These are phyloP conservation scores for Climacteris rufus DNA, from an alignment of 2,113 vertebrate species.

Conservation along the genomic window DNA sequence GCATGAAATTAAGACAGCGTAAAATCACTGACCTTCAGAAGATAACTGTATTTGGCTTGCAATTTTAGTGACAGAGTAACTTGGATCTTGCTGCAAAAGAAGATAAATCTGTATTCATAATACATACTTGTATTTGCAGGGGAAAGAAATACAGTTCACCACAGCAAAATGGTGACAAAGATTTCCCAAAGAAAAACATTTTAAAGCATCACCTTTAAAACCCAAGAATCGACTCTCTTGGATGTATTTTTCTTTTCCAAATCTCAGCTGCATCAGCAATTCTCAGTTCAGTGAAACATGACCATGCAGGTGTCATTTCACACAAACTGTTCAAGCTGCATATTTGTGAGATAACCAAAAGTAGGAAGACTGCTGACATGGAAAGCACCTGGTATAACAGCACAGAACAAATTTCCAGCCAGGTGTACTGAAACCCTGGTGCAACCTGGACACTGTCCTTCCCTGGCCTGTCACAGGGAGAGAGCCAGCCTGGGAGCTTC, in stretches of 20 bases:
- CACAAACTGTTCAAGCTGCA: background rate
- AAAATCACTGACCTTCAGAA: conserved; percentile 61
- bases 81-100: conserved; percentile 72
- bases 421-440: background rate
- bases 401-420: background rate
- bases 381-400: background rate
- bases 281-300: background rate
- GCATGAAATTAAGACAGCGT: background rate
- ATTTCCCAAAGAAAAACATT: background rate
- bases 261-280: background rate
- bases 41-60: conserved; percentile 41
- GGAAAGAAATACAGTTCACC: background rate
- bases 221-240: background rate
- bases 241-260: background rate
- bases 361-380: background rate
- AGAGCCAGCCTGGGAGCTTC: background rate
- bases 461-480: background rate
- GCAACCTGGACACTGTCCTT: background rate
- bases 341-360: background rate
- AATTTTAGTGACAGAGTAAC: conserved; percentile 72
- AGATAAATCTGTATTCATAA: background rate
- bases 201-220: background rate
- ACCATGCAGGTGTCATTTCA: background rate
- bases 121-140: background rate
- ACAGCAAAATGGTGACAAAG: background rate